Evolutionary conservation across 2,113 vertebrate genomes (phyloP).

Genomic region (Furnarius figulus): DNA sequence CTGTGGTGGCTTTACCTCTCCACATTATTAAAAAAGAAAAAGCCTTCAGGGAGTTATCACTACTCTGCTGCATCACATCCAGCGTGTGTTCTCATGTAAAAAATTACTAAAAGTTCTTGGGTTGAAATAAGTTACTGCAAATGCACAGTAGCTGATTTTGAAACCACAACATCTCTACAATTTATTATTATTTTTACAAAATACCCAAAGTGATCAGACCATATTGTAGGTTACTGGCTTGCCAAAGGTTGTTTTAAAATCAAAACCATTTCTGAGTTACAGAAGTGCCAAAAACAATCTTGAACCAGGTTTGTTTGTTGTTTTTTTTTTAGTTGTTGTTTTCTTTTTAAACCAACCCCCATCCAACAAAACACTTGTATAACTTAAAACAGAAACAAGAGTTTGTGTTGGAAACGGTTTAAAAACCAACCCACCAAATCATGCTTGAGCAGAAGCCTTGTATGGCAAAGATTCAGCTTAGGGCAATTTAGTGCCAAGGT

Average conservation of each 20-base stretch:
- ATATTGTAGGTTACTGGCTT: constrained; percentile 64
- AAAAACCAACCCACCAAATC: constrained; percentile 49
- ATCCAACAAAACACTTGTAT: constrained; percentile 42
- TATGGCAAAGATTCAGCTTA: constrained; percentile 18
- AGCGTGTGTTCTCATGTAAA: neutral
- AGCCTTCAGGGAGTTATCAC: neutral
- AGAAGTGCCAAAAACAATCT: constrained; percentile 67
- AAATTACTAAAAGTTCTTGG: neutral
- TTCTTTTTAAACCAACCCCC: constrained; percentile 43
- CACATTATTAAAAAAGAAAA: neutral
- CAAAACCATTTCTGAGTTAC: constrained; percentile 68
- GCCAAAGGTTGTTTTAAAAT: constrained; percentile 61
- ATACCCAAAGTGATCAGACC: constrained; percentile 68
- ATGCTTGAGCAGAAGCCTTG: constrained; percentile 33
- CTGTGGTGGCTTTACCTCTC: neutral
- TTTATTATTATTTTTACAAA: constrained; percentile 75
- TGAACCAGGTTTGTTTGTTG: constrained; percentile 35
- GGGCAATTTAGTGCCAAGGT: constrained; percentile 59
- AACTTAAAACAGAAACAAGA: constrained; percentile 60
- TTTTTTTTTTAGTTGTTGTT: neutral
- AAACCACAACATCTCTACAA: constrained; percentile 68
- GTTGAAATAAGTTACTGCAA: constrained; percentile 69
- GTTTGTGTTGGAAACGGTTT: constrained; percentile 48
- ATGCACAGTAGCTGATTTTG: constrained; percentile 65
- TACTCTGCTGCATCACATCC: neutral